Percentiles rank a stretch among this genome's conserved stretches.
phyloP scores from a whole-genome alignment of 2,797 vertebrate species.

The Ctenochaetus hawaiiensis region DNA sequence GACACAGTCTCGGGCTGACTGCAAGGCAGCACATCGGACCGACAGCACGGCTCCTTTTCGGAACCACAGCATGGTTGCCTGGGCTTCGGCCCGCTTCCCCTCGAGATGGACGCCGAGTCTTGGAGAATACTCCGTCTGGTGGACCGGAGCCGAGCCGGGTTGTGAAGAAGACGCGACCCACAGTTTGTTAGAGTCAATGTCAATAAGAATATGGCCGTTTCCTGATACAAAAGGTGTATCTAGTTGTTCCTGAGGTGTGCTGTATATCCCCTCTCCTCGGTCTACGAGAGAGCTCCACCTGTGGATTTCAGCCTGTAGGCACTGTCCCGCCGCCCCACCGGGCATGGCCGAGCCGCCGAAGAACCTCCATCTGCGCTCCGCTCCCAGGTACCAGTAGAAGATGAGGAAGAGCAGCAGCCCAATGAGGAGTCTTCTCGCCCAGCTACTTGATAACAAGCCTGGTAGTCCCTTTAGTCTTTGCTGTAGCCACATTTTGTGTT shows the following conservation, averaged over 20 bases:
- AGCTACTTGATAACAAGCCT: slow-evolving; percentile 94
- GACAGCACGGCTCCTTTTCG: slow-evolving; percentile 90
- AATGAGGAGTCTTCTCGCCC: slow-evolving; percentile 91
- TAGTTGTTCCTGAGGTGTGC: slow-evolving; percentile 78
- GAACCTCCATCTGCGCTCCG: slow-evolving; percentile 80
- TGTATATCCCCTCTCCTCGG: slow-evolving; percentile 87
- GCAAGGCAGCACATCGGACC: slow-evolving; percentile 84
- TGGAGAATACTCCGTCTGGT: slow-evolving; percentile 86
- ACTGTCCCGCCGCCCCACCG: slow-evolving; percentile 85
- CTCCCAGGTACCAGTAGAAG: slow-evolving; percentile 91
- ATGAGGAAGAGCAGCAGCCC: slow-evolving; percentile 88
- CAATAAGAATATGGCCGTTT: slow-evolving; percentile 92
- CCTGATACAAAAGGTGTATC: slow-evolving; percentile 88
- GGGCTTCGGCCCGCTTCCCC: slow-evolving; percentile 81
- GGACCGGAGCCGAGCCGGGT: slow-evolving; percentile 85
- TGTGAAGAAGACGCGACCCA: slow-evolving; percentile 89
- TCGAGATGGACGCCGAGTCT: slow-evolving; percentile 84
- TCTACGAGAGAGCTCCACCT: slow-evolving; percentile 87
- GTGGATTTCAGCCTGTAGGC: slow-evolving; percentile 88
- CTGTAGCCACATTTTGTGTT: slow-evolving; percentile 92
- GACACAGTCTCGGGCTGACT: slow-evolving; percentile 86
- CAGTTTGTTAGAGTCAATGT: slow-evolving; percentile 88
- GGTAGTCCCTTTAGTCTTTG: slow-evolving; percentile 94
- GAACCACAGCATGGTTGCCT: slow-evolving; percentile 86
- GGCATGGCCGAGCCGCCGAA: slow-evolving; percentile 80